Conservation (phyloP, 2,113 vertebrate species). For the Riparia riparia region DNA sequence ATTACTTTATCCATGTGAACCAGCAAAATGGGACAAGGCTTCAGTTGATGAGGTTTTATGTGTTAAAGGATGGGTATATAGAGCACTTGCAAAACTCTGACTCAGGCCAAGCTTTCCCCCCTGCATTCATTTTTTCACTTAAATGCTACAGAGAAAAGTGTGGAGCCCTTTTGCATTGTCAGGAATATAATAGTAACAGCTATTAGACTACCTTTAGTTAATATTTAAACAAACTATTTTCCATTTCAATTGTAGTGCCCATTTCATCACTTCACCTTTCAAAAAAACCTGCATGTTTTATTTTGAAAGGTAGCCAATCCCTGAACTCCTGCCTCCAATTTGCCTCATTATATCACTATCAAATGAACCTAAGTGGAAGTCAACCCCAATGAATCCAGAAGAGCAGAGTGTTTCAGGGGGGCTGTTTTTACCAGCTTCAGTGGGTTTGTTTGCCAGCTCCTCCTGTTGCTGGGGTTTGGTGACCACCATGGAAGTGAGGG, state of each 20-base stretch:
- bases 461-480: conserved; percentile 79
- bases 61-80: not conserved
- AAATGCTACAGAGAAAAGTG: not conserved
- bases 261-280: not conserved
- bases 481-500: conserved; percentile 94
- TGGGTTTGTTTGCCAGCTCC: conserved; percentile 86
- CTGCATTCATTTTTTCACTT: not conserved
- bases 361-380: not conserved
- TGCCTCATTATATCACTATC: accelerated
- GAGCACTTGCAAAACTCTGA: not conserved
- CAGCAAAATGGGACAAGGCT: not conserved
- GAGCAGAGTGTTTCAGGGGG: not conserved
- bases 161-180: not conserved
- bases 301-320: not conserved
- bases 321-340: not conserved
- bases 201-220: not conserved
- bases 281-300: not conserved
- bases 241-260: not conserved
- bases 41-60: not conserved
- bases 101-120: not conserved
- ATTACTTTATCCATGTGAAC: not conserved
- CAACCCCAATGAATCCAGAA: not conserved
- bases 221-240: not conserved
- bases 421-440: conserved; percentile 76
- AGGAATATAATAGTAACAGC: not conserved